A percentile compares a stretch with the other conserved stretches of the same genome.
phyloP scores from a whole-genome alignment of 2,113 vertebrate species.

The Halcyon malimbica region DNA sequence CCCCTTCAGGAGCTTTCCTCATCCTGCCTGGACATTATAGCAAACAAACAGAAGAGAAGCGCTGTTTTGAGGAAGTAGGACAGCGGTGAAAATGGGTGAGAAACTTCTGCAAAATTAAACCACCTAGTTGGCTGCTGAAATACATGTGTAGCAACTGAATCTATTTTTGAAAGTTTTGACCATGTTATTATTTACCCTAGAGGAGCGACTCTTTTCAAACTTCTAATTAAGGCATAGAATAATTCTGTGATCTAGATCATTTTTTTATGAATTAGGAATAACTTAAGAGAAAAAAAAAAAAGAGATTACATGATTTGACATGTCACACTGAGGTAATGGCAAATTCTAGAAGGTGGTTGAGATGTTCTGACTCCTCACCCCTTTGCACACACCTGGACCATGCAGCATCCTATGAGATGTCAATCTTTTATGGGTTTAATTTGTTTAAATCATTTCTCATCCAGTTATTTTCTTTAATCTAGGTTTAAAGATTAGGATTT shows the following conservation, averaged over 20 bases:
- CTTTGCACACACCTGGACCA: not conserved
- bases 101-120: slow-evolving; percentile 27
- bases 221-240: not conserved
- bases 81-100: not conserved
- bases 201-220: not conserved
- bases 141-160: fast-evolving
- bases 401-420: not conserved
- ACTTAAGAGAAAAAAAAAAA: fast-evolving
- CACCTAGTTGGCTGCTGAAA: not conserved
- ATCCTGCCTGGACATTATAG: not conserved
- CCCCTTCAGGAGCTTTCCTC: not conserved
- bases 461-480: not conserved
- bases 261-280: not conserved
- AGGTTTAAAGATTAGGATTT: not conserved
- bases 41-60: not conserved
- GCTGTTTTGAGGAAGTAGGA: not conserved
- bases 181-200: not conserved
- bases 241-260: not conserved
- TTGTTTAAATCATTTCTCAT: not conserved
- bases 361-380: not conserved
- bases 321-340: not conserved
- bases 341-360: not conserved
- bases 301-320: not conserved
- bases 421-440: not conserved
- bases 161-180: not conserved